A percentile compares a stretch with the other conserved stretches of the same genome.
phyloP scores from a whole-genome alignment of 2,888 invertebrate genomes.

The Ferrisia virgata region DNA sequence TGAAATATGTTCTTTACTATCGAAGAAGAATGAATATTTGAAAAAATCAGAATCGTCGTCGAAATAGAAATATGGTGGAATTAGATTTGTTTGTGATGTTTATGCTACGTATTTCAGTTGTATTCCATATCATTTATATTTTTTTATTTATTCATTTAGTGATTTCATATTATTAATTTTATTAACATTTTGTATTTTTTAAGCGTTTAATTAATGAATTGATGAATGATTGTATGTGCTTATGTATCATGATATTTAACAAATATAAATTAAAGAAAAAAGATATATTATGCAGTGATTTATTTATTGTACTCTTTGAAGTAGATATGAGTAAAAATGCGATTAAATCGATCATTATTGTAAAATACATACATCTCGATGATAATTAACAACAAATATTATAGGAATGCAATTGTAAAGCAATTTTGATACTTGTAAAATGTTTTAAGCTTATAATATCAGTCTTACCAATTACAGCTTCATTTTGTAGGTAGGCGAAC shows the following conservation, averaged over 20 bases:
- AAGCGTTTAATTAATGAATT: neutral
- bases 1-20: neutral
- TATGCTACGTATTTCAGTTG: neutral
- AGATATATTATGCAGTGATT: neutral
- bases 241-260: neutral
- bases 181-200: neutral
- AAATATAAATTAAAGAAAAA: neutral
- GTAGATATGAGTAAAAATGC: too few species aligned
- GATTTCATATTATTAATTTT: neutral
- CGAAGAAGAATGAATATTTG: neutral
- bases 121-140: neutral
- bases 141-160: neutral
- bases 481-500: constrained; percentile 66
- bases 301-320: too few species aligned
- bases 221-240: neutral
- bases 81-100: neutral
- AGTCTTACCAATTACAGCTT: neutral
- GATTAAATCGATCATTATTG: too few species aligned
- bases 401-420: neutral
- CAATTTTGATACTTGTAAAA: neutral
- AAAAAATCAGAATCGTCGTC: neutral
- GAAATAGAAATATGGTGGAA: neutral
- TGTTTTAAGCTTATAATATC: neutral
- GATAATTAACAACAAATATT: neutral
- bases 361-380: neutral